Percentiles rank a stretch among this genome's conserved stretches.
Conservation (phyloP, 1,140 invertebrate genomes). For the Monochamus saltuarius region DNA sequence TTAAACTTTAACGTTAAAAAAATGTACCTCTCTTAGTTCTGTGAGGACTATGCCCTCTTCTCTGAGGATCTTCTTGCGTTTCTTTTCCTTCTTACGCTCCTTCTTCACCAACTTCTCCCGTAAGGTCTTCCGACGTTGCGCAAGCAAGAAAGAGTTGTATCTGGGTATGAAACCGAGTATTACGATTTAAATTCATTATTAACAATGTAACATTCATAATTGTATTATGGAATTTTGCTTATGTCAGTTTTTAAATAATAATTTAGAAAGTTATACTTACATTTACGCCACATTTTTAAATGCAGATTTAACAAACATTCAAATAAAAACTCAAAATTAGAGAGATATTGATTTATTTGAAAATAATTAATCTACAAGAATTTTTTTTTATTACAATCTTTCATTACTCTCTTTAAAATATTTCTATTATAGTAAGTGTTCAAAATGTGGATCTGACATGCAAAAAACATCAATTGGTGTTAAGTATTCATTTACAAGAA, state of each 20-base stretch:
- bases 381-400: no score
- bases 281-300: no score
- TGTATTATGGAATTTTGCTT: no score
- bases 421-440: no score
- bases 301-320: not conserved
- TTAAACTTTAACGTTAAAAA: conserved; percentile 18
- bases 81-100: conserved; percentile 72
- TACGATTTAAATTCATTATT: not conserved
- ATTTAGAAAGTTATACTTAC: no score
- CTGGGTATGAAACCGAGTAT: conserved; percentile 42
- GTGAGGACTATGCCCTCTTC: conserved; percentile 43
- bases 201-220: no score
- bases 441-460: not conserved
- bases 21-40: conserved; percentile 28
- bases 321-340: conserved; percentile 1
- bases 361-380: not conserved
- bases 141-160: conserved; percentile 65
- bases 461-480: conserved; percentile 3
- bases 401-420: no score
- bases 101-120: conserved; percentile 73
- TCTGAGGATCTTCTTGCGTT: conserved; percentile 62
- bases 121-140: conserved; percentile 67
- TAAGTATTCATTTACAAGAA: not conserved
- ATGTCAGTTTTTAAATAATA: no score
- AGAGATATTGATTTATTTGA: not conserved